Conservation (phyloP, 2,797 vertebrate genomes). For the Smutsia temminckii region DNA sequence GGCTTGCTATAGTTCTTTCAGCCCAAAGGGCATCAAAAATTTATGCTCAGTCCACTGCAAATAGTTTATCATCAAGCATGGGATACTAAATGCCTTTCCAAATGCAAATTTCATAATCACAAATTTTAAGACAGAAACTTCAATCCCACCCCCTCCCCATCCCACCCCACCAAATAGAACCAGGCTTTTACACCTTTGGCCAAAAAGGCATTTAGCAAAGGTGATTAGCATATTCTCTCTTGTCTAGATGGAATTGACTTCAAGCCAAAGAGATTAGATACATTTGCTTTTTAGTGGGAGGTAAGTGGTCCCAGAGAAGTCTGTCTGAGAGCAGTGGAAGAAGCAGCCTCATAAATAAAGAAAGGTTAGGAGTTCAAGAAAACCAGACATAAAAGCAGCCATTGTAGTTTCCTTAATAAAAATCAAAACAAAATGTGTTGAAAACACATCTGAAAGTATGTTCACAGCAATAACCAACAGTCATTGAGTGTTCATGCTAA, state of each 20-base stretch:
- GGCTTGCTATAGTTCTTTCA: background rate
- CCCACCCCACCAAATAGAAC: background rate
- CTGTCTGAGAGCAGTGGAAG: background rate
- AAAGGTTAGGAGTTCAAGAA: background rate
- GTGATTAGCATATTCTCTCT: constrained; percentile 64
- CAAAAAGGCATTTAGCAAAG: constrained; percentile 65
- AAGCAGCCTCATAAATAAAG: background rate
- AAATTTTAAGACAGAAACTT: constrained; percentile 52
- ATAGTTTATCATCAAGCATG: constrained; percentile 21
- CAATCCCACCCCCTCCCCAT: background rate
- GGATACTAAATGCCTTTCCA: constrained; percentile 30
- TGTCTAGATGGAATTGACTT: constrained; percentile 19
- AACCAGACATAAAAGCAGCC: background rate
- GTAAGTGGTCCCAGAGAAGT: constrained; percentile 23
- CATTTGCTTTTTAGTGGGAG: constrained; percentile 44
- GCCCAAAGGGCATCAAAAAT: constrained; percentile 17
- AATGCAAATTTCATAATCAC: constrained; percentile 45
- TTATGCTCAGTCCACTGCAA: background rate
- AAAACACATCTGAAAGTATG: background rate
- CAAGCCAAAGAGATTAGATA: constrained; percentile 45
- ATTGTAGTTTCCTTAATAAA: background rate
- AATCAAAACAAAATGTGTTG: background rate
- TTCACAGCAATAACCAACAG: background rate
- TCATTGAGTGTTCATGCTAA: background rate
- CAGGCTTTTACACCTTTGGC: constrained; percentile 68